Base-by-base conservation (phyloP, 2,113 vertebrate species). In the Panthera tigris region DNA sequence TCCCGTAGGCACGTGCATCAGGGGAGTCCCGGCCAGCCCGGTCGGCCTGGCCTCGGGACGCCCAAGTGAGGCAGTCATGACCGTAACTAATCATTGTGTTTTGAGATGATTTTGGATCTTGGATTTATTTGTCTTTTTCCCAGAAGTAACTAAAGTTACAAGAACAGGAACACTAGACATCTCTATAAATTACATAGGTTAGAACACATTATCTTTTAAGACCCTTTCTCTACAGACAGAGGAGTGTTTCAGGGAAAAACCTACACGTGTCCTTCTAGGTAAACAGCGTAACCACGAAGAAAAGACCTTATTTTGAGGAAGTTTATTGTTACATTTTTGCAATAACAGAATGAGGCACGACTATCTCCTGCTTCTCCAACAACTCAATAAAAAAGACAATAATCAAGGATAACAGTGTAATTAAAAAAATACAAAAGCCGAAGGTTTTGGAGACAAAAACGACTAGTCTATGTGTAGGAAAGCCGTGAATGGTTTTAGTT, bases 241-340 rank as follows among this genome's bases (percentile, higher is more conserved):
- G 27, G 18, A 29, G n/a, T 1, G 25, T 27, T 41, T 94, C 82
- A 79, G 73, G 52, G 61, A 73, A 50, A 95, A 65, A 25, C 7
- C 36, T 50, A 21, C n/a, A 8, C 5, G 36, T 8, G 3, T 73
- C 78, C 52, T 94, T 66, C 36, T 6, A 68, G 36, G 52, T 65
- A 65, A 55, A 80, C 19, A 78, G 85, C 19, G 5, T 52, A 57
- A 63, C 45, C 63, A 36, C 5, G 71, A 95, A 73, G 69, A 84
- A 50, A 61, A 55, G 2, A 21, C 45, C 86, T 92, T 91, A 83
- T 88, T 86, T 81, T 25, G 80, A 96, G 95, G 87, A 94, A 92
- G 82, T 98, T 98, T 98, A 98, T 98, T 98, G 97, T 98, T 98
- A 97, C 73, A 84, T 83, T 93, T 96, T 89, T 95, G 96, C 91